Percentiles rank a stretch among this genome's conserved stretches.
These are phyloP conservation scores for Cyrtodaria siliqua DNA, from an alignment of 2,888 invertebrate genomes.

Conservation along the genomic window DNA sequence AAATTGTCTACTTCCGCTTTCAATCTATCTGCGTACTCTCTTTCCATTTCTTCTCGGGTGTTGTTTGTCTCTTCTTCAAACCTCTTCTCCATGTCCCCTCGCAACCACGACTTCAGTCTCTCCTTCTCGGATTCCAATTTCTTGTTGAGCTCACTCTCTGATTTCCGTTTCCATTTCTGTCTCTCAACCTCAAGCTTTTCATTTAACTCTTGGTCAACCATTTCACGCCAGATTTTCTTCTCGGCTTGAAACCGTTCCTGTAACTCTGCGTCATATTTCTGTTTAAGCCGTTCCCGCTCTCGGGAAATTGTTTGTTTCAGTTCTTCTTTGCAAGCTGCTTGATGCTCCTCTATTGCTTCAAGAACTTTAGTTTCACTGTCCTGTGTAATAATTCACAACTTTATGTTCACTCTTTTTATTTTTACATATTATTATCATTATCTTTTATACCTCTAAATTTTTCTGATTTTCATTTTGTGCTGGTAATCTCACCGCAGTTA, in stretches of 20 bases:
- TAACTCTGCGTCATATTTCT: conserved; percentile 50
- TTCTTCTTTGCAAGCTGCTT: conserved; percentile 51
- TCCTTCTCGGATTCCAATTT: conserved; percentile 56
- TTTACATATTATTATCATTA: no score
- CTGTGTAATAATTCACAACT: conserved; percentile 37
- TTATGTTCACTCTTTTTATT: no score
- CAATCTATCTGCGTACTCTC: conserved; percentile 39
- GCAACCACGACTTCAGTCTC: conserved; percentile 35
- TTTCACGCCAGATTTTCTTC: conserved; percentile 58
- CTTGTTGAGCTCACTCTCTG: conserved; percentile 49
- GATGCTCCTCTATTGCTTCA: conserved; percentile 57
- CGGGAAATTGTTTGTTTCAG: conserved; percentile 24
- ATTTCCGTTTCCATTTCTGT: conserved; percentile 56
- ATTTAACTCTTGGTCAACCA: conserved; percentile 54
- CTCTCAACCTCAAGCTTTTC: conserved; percentile 56
- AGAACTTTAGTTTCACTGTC: conserved; percentile 59
- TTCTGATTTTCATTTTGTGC: no score
- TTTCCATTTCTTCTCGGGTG: conserved; percentile 42
- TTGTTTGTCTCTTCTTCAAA: conserved; percentile 45
- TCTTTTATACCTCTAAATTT: no score
- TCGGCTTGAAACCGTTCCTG: conserved; percentile 54
- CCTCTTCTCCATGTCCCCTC: conserved; percentile 40
- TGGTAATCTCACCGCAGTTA: no score
- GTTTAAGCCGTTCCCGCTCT: conserved; percentile 42
- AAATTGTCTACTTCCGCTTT: conserved; percentile 37